phyloP scores from a whole-genome alignment of 2,113 vertebrate species.

The Atrichornis clamosus region DNA sequence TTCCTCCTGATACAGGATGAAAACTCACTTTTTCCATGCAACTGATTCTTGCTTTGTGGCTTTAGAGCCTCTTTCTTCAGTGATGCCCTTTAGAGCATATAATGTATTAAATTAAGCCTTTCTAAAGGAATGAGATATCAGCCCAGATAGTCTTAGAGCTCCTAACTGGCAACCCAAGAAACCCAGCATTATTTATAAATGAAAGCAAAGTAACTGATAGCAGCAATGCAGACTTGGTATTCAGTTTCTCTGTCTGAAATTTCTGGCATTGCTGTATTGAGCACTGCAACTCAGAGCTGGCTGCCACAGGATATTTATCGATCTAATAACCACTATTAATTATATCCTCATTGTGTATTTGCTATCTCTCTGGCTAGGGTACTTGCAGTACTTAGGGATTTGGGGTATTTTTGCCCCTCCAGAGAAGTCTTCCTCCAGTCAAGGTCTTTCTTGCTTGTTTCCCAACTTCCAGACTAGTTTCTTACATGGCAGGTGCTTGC shows the following conservation, averaged over 20 bases:
- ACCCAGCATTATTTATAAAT: slow-evolving; percentile 39
- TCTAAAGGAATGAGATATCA: not conserved
- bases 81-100: not conserved
- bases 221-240: not conserved
- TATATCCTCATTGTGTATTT: not conserved
- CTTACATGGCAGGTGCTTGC: not conserved
- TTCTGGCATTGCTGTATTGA: not conserved
- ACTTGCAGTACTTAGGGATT: not conserved
- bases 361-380: not conserved
- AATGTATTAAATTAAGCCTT: not conserved
- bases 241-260: not conserved
- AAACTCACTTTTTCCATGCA: not conserved
- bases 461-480: not conserved
- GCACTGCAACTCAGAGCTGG: not conserved
- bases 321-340: not conserved
- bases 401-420: not conserved
- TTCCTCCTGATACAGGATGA: not conserved
- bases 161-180: not conserved
- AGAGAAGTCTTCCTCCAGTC: not conserved
- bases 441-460: not conserved
- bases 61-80: not conserved
- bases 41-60: not conserved
- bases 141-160: not conserved
- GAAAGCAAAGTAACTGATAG: slow-evolving; percentile 35
- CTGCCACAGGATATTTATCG: not conserved